These are phyloP conservation scores for Matsumyia berberina DNA, from an alignment of 2,888 invertebrate species.

Conservation along the genomic window DNA sequence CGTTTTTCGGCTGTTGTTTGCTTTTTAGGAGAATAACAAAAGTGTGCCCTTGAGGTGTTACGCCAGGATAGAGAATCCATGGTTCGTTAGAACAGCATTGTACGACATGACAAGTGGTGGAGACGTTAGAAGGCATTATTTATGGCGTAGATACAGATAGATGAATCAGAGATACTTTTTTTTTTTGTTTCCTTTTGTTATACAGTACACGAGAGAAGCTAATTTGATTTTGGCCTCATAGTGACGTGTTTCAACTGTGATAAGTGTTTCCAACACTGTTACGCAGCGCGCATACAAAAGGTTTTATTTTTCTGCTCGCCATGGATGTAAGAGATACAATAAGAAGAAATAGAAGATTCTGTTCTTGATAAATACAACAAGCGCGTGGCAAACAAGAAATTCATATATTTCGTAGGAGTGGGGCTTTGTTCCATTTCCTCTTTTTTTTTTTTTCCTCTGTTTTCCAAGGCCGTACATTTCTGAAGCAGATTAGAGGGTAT, in stretches of 20 bases:
- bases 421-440: neutral
- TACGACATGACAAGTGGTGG: neutral
- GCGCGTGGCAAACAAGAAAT: slow-evolving; percentile 20
- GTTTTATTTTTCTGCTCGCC: neutral
- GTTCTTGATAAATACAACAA: slow-evolving; percentile 11
- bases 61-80: neutral
- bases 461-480: neutral
- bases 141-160: slow-evolving; percentile 7
- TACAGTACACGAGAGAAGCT: slow-evolving; percentile 14
- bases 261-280: slow-evolving; percentile 13
- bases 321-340: neutral
- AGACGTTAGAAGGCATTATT: slow-evolving; percentile 15
- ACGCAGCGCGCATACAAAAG: slow-evolving; percentile 1
- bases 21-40: slow-evolving; percentile 18
- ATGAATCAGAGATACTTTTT: slow-evolving; percentile 1
- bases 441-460: too few species aligned
- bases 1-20: slow-evolving; percentile 18
- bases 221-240: slow-evolving; percentile 21
- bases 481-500: neutral
- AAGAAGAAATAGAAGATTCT: neutral
- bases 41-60: slow-evolving; percentile 16
- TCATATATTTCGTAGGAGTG: neutral
- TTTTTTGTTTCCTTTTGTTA: neutral
- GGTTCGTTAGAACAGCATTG: slow-evolving; percentile 10
- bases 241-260: slow-evolving; percentile 25